A percentile compares a stretch with the other conserved stretches of the same genome.
phyloP scores from a whole-genome alignment of 1,140 invertebrate species.

The Matsumurasca onukii region DNA sequence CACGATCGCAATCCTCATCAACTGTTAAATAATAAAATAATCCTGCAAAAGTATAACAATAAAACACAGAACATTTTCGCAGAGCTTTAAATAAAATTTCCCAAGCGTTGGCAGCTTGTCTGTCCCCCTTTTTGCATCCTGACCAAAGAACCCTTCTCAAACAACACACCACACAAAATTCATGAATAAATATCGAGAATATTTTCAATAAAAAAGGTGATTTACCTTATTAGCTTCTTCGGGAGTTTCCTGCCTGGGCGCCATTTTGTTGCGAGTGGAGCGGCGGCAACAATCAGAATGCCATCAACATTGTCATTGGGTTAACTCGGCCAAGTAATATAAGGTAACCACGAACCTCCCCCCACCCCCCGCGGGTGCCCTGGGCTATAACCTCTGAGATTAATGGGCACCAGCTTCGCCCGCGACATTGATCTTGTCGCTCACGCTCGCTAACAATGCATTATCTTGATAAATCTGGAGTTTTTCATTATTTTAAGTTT shows the following conservation, averaged over 20 bases:
- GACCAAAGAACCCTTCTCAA: no score
- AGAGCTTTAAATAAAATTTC: no score
- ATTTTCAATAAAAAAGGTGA: neutral
- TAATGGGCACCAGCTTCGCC: neutral
- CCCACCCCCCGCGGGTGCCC: neutral
- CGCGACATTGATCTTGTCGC: slow-evolving; percentile 17
- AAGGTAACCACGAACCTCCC: slow-evolving; percentile 6
- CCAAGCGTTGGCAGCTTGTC: no score
- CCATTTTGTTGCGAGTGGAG: neutral
- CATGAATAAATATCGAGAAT: neutral
- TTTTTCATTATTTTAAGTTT: no score
- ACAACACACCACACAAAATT: neutral
- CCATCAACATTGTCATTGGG: slow-evolving; percentile 17
- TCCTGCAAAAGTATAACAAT: no score
- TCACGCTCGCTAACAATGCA: no score
- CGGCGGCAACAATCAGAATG: neutral
- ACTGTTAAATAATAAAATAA: no score
- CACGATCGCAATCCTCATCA: no score
- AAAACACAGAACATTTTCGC: no score
- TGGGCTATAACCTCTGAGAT: neutral
- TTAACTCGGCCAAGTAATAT: slow-evolving; percentile 10
- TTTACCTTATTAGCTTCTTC: slow-evolving; percentile 8
- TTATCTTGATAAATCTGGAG: no score
- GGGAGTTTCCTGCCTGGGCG: neutral
- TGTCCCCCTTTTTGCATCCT: no score